Base-by-base conservation (phyloP, 2,113 vertebrate genomes). In the Crotophaga sulcirostris region DNA sequence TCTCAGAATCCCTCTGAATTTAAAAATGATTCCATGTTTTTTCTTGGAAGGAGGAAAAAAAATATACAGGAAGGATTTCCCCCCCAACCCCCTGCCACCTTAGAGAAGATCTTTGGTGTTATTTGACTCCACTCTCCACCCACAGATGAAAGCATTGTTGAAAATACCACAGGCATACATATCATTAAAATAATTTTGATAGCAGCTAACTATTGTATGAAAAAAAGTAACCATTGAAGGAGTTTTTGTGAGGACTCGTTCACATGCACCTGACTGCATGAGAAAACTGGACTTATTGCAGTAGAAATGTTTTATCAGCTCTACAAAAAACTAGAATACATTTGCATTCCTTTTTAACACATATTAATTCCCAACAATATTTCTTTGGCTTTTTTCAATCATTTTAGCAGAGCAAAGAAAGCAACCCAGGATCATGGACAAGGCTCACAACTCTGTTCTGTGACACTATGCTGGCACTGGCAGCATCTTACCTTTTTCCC, bases 1-100 rank as follows among this genome's bases (percentile, higher is more conserved):
- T 80, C 76, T 96, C 92, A 81, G 97, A 95, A 96, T 89, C 90
- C 80, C 93, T 96, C 69, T 92, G 94, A 97, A 97, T 95, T 96
- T 96, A 97, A 96, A 95, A 93, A 83, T 42, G 69, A 82, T 93
- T 95, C 97, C 76, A 80, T 94, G 74, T 96, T 94, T 94, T 87
- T 56, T 96, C 68, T 72, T 70, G 16, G 59, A 93, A 68, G 17
- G 4, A 36, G 7, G 2, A 14, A 94, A 89, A 34, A 81, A 74
- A 36, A 80, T 16, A 92, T 78, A 93, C 6, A 9, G 68, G 75
- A 86, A 81, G 16, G 15, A 5, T 78, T 90, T 56, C 62, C 86
- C 92, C 91, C 36, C 24, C 24, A 7, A 13, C 24, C 5, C 24
- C 64, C 40, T 42, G 13, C 10, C 54, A 16, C 55, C 47, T 94